Base-by-base conservation (phyloP, 2,113 vertebrate species). In the Cygnus atratus region DNA sequence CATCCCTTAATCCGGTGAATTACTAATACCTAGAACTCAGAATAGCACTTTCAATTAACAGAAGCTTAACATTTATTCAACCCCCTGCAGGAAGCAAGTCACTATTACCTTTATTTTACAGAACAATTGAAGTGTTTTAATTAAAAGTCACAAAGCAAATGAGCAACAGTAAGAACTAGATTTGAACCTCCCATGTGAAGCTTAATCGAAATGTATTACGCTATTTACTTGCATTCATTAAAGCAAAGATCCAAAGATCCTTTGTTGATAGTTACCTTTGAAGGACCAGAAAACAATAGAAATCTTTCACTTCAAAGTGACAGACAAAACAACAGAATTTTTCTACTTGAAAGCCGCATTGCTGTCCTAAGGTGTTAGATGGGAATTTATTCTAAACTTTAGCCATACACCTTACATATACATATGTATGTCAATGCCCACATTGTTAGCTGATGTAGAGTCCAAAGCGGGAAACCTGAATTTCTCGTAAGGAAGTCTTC, bases 71-170 rank as follows among this genome's bases (percentile, higher is more conserved):
- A 61, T 68, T 72, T 13, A 87, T 82, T 79, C 37, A 68, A 26
- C 18, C 24, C 15, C 21, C 88, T 79, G 26, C 48, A 92, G 62
- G 52, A 89, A 92, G 74, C 11, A 58, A 86, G 57, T 52, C 43
- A 65, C 43, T 70, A 57, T 9, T 92, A 62, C 24, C 25, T 80
- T 88, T 76, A 54, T 83, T 92, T 92, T 52, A 78, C 37, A 43
- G 59, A 84, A 78, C 6, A 90, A 74, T 8, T 72, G 48, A 93
- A 71, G 22, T 61, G 41, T 41, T 84, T 52, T 88, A 85, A 85
- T 87, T 79, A 86, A 65, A 73, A 94, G 52, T 59, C 68, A 92
- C 35, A 91, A 88, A 87, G 88, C 28, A 93, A 77, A 3, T n/a
- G 87, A 92, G 28, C 58, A 55, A 92, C 50, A 92, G n/a, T 57